These are phyloP conservation scores for Esperia sulphurella DNA, from an alignment of 2,888 invertebrate species.

Conservation along the genomic window DNA sequence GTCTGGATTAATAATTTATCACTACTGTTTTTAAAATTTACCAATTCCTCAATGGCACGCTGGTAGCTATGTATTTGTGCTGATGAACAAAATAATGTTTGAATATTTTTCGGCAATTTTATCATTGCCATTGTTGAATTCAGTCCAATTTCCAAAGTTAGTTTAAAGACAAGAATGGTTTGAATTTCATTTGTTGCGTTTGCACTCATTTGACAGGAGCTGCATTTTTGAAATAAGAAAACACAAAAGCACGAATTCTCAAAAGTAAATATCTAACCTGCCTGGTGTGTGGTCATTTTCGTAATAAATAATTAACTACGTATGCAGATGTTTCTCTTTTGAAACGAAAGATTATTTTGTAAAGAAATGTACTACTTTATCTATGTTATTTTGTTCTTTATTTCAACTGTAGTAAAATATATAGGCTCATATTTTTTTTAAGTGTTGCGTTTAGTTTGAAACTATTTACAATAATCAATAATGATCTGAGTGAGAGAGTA, in stretches of 20 bases:
- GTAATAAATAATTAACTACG: no score
- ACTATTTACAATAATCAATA: no score
- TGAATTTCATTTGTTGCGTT: background rate
- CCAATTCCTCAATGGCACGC: constrained; percentile 83
- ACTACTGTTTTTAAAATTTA: constrained; percentile 25
- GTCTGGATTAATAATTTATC: no score
- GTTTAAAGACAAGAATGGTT: no score
- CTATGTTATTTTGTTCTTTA: no score
- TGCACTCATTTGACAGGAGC: background rate
- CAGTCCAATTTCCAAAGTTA: no score
- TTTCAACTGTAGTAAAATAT: background rate
- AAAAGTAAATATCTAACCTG: no score
- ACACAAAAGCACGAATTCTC: background rate
- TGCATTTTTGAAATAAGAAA: background rate
- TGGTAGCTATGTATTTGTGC: constrained; percentile 74
- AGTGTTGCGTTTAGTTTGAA: background rate
- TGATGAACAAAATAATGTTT: constrained; percentile 76
- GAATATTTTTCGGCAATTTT: constrained; percentile 60
- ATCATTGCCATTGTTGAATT: constrained; percentile 38
- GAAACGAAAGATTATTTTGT: no score
- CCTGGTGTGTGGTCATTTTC: background rate
- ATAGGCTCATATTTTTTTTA: background rate
- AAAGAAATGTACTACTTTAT: no score
- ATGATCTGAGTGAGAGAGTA: no score
- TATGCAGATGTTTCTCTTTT: no score